These are phyloP conservation scores for Clarias macrocephalus DNA, from an alignment of 2,113 vertebrate genomes.

Conservation along the genomic window DNA sequence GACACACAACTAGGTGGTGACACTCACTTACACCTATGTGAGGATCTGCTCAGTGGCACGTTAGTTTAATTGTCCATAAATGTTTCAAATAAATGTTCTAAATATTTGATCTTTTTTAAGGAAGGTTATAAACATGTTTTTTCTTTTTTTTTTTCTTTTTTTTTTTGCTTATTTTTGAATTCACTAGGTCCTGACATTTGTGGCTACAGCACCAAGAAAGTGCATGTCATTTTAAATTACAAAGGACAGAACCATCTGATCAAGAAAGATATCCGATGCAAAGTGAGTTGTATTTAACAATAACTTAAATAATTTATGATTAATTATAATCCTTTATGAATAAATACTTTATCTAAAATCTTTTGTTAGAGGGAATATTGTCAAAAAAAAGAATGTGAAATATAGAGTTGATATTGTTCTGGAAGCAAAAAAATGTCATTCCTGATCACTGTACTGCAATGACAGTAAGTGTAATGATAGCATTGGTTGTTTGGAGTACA, in stretches of 20 bases:
- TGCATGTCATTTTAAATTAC: constrained; percentile 88
- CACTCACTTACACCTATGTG: background rate
- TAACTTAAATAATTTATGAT: background rate
- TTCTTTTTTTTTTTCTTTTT: background rate
- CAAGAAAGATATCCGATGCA: constrained; percentile 85
- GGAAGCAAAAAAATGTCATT: background rate
- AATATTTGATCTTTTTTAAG: background rate
- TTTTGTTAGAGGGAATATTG: background rate
- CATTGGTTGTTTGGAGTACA: background rate
- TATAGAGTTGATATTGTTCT: background rate
- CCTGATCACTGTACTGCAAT: too few relatives aligned
- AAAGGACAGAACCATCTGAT: constrained; percentile 84
- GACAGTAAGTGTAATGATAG: background rate
- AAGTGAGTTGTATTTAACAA: constrained; percentile 66
- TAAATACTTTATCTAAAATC: background rate
- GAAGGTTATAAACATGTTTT: background rate
- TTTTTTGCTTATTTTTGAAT: background rate
- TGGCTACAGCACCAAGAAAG: constrained; percentile 86
- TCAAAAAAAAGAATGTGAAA: background rate
- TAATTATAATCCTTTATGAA: background rate
- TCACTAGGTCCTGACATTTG: constrained; percentile 84
- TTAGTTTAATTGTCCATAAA: background rate
- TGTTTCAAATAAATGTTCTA: background rate
- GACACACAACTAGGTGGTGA: background rate
- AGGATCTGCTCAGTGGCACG: background rate